These are phyloP conservation scores for Atlantisia rogersi DNA, from an alignment of 2,113 vertebrate species.

Conservation along the genomic window DNA sequence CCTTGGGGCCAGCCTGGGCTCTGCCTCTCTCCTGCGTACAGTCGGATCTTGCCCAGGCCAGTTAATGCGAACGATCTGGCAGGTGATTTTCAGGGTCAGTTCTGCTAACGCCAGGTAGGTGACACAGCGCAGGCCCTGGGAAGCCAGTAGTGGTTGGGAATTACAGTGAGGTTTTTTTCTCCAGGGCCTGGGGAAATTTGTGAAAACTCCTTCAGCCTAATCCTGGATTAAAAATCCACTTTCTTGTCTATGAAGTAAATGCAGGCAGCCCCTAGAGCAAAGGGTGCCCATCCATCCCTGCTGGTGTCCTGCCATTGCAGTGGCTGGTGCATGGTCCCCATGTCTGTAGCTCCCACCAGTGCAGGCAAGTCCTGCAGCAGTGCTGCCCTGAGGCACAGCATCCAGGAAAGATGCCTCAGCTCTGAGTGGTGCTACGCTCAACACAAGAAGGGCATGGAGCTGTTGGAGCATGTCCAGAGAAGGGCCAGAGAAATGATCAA, in stretches of 20 bases:
- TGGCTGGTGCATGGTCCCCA: rapidly evolving
- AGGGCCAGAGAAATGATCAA: no score
- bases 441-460: no score
- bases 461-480: no score
- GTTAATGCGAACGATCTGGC: background rate
- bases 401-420: background rate
- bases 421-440: background rate
- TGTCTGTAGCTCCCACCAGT: background rate
- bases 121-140: background rate
- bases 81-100: background rate
- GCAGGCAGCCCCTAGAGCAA: background rate
- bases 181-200: background rate
- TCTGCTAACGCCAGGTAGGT: background rate
- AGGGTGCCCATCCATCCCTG: rapidly evolving
- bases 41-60: background rate
- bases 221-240: background rate
- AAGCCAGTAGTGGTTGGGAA: background rate
- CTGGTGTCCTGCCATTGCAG: background rate
- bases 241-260: background rate
- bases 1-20: background rate
- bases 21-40: background rate
- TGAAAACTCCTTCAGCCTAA: background rate
- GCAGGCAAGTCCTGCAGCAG: background rate
- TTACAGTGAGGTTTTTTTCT: background rate
- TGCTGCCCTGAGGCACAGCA: background rate